Evolutionary conservation across 2,113 vertebrate genomes (phyloP), one percentile per base, ranked within the genome.

Genomic region (Odocoileus virginianus): DNA sequence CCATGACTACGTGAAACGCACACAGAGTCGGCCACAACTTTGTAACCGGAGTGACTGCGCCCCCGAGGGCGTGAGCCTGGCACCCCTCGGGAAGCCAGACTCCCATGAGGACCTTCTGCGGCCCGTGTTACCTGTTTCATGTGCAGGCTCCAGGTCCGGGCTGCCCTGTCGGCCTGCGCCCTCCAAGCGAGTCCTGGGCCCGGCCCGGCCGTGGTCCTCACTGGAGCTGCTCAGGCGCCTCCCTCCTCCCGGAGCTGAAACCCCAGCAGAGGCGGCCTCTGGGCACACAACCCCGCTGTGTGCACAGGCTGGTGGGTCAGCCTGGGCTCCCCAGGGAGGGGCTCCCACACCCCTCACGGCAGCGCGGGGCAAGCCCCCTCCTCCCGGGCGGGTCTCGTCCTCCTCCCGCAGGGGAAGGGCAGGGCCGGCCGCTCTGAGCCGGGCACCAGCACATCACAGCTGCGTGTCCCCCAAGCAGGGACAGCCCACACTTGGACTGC

Each of bases 151-250:
- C 36, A 40, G 21, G 71, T 43, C 0, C 0, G 71, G 36, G 71
- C 12, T 14, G 71, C 21, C 71, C 36, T 1, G 1, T 43, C 40
- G 0, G 5, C 21, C 21, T 1, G 36, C 0, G 3, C 21, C 36
- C 71, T 74, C 55, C 3, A 2, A 33, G 76, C 1, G 28, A 27
- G 76, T 50, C 76, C 76, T 50, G 76, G 45, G 43, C 60, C 60
- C 13, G 6, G 28, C 43, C 43, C 1, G 4, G 28, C 27, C 8
- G 0, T 9, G 13, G 76, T 50, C 58, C 92, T 74, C n/a, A 2
- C n/a, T 13, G 67, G 21, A 40, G n/a, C 67, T 40, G 19, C 67
- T 40, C 93, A 16, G 50, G 40, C 6, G 0, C 30, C 40, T 50
- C 60, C 60, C 60, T 36, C 50, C 40, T 23, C 25, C 64, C 5